Evolutionary conservation across 2,888 invertebrate species (phyloP), one percentile per base, ranked within the genome.

Genomic region (Eupelmus urozonus): DNA sequence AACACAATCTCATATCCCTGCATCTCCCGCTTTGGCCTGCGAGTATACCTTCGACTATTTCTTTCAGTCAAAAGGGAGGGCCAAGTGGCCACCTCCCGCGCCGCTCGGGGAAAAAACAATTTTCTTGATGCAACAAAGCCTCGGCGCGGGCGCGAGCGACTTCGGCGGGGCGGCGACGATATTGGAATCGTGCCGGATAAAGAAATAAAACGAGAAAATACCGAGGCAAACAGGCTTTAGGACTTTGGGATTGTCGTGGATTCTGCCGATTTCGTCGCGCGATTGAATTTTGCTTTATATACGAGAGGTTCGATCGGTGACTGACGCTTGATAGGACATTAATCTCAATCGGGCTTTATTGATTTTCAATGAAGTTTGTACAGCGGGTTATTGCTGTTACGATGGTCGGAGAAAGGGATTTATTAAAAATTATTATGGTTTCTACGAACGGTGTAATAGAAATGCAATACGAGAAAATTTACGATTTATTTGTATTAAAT

Each of bases 61-160:
- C 49, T 51, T 23, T 75, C 40, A 13, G 67, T 74, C 66, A 74
- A 60, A 69, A 74, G 69, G 78, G 75, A 72, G 69, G 62, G 78
- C 71, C 59, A 20, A 77, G 62, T 60, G 34, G 29, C 49, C 16
- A 60, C 34, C 62, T 49, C 62, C 55, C 51, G 20, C 40, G 57
- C 9, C 34, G 9, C 34, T n/a, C 16, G 18, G 53, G 49, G 5
- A 7, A 42, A 75, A 78, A 80, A 80, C 76, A 80, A 80, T 80
- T 80, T 80, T 73, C 72, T 80, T 53, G 60, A 76, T 78, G 78
- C 57, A 81, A 72, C 72, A 72, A 73, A 74, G 79, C 29, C 42
- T 42, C 25, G 16, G 55, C 20, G 16, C 53, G 13, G 23, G 34
- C 53, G 29, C 34, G 51, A 18, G 27, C 25, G 62, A 13, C 13